Percentiles rank a stretch among this genome's conserved stretches.
These are phyloP conservation scores for Chrysotoxum bicinctum DNA, from an alignment of 2,888 invertebrate genomes.

Conservation along the genomic window DNA sequence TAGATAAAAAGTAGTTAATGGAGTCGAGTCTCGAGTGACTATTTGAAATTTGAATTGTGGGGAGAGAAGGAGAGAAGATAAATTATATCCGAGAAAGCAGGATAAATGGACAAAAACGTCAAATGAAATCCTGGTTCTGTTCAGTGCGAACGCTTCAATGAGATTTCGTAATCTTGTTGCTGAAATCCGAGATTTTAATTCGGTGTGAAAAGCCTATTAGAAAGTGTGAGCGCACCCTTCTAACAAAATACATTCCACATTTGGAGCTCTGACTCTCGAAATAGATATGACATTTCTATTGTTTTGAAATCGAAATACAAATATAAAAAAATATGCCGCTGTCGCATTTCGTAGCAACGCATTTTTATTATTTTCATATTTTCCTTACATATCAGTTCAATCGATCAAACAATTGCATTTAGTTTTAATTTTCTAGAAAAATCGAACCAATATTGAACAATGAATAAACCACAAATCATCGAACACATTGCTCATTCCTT, in stretches of 20 bases:
- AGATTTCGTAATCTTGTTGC: no score
- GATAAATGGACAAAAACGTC: no score
- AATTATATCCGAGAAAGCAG: no score
- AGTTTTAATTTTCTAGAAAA: neutral
- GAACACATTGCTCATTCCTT: conserved; percentile 91
- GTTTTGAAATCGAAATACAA: neutral
- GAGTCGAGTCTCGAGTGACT: no score
- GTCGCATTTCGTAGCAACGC: conserved; percentile 47
- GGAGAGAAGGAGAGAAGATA: no score
- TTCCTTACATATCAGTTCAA: conserved; percentile 15
- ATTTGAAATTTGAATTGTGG: no score
- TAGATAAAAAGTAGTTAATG: no score
- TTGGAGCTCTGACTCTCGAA: conserved; percentile 54
- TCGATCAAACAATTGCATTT: conserved; percentile 50
- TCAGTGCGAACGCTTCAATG: no score
- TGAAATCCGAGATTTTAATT: no score
- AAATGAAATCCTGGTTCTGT: no score
- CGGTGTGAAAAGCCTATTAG: no score
- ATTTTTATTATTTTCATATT: conserved; percentile 36
- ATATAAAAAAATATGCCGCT: conserved; percentile 21
- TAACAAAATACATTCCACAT: neutral
- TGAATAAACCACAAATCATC: conserved; percentile 95
- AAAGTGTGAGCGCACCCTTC: neutral
- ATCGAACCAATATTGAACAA: conserved; percentile 66
- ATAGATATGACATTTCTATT: conserved; percentile 13